phyloP scores from a whole-genome alignment of 2,113 vertebrate species.

The Etia nguti region DNA sequence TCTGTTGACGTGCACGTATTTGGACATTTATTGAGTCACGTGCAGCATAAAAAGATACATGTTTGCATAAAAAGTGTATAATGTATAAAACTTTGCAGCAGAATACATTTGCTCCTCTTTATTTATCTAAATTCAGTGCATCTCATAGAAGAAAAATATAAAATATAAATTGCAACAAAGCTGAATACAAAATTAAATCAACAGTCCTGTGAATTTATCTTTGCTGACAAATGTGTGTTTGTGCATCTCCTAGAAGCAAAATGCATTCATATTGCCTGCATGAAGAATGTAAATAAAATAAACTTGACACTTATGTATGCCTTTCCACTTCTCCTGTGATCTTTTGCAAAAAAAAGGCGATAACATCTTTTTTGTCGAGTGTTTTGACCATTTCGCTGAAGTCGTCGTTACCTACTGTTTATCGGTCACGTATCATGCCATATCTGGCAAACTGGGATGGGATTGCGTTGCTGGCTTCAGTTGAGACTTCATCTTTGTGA shows the following conservation, averaged over 20 bases:
- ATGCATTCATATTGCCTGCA: background rate
- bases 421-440: rapidly evolving
- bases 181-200: background rate
- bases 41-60: too few species aligned
- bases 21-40: background rate
- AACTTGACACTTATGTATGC: background rate
- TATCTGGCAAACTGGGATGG: background rate
- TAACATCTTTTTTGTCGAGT: background rate
- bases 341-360: background rate
- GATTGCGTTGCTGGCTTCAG: background rate
- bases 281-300: rapidly evolving
- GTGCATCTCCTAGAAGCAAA: background rate
- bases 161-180: background rate
- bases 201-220: background rate
- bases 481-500: background rate
- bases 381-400: background rate
- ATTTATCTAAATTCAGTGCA: background rate
- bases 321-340: background rate
- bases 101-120: background rate
- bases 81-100: background rate
- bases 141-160: background rate
- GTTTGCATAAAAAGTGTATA: too few species aligned
- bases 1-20: background rate
- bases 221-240: background rate
- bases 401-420: background rate